Percentiles rank a stretch among this genome's conserved stretches.
These are phyloP conservation scores for Lanistes nyassanus DNA, from an alignment of 1,140 invertebrate genomes.

Conservation along the genomic window DNA sequence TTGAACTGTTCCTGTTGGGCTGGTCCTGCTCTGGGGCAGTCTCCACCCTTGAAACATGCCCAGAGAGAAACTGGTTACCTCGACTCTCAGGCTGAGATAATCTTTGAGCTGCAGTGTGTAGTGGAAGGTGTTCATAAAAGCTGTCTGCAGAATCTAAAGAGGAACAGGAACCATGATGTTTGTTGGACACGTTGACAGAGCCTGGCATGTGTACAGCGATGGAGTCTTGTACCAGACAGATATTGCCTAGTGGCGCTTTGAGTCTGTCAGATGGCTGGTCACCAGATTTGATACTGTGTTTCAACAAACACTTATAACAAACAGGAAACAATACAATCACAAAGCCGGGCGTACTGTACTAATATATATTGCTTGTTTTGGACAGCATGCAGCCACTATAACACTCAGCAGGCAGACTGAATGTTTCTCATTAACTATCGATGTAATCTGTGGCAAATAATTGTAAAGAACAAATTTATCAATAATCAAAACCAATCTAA, in stretches of 20 bases:
- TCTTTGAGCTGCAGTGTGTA: neutral
- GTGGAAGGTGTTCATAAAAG: slow-evolving; percentile 42
- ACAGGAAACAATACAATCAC: neutral
- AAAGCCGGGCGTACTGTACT: no score
- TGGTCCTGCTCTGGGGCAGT: neutral
- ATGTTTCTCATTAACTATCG: no score
- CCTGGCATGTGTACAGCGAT: no score
- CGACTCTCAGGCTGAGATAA: neutral
- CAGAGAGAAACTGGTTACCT: slow-evolving; percentile 31
- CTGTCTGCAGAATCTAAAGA: slow-evolving; percentile 44
- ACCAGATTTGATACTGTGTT: slow-evolving; percentile 35
- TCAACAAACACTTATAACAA: no score
- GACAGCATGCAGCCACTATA: neutral
- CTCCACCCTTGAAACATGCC: neutral
- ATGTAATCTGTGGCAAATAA: no score
- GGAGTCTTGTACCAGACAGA: neutral
- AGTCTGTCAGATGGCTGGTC: no score
- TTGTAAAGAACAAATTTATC: no score
- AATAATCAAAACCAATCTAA: no score
- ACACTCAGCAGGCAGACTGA: neutral
- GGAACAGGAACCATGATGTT: slow-evolving; percentile 17
- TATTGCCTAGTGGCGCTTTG: no score
- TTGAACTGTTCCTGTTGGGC: slow-evolving; percentile 9
- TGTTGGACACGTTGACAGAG: neutral
- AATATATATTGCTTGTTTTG: no score